Evolutionary conservation across 2,113 vertebrate genomes (phyloP).

Genomic region (Gobiocypris rarus): DNA sequence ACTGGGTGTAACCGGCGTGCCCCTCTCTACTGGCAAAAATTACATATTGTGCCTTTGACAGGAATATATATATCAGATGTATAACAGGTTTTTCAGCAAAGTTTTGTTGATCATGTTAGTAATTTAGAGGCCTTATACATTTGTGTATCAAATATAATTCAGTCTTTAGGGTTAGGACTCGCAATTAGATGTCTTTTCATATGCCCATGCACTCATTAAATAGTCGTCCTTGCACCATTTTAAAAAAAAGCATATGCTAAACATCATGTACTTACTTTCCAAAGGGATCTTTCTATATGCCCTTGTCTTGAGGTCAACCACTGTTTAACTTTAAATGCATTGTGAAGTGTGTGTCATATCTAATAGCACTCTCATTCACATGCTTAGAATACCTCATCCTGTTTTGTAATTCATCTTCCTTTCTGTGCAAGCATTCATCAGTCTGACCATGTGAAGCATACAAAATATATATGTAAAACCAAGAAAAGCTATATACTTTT

Average conservation of each 20-base stretch:
- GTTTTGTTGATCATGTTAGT: neutral
- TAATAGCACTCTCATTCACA: neutral
- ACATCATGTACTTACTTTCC: neutral
- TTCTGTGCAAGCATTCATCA: neutral
- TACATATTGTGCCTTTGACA: too few species aligned
- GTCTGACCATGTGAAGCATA: neutral
- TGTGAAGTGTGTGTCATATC: neutral
- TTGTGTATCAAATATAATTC: neutral
- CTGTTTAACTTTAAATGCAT: constrained; percentile 17
- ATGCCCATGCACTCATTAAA: neutral
- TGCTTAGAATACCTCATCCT: neutral
- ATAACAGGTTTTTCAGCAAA: too few species aligned
- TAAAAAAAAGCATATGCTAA: neutral
- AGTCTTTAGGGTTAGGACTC: neutral
- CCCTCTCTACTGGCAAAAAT: too few species aligned
- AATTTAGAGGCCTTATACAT: neutral
- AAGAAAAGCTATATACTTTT: neutral
- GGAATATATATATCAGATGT: too few species aligned
- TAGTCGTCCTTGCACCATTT: neutral
- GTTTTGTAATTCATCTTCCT: neutral
- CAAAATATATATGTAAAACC: neutral
- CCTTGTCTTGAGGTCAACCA: neutral
- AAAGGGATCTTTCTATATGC: neutral
- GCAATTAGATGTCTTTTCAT: neutral
- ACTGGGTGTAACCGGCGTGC: too few species aligned